A percentile compares a stretch with the other conserved stretches of the same genome.
These are phyloP conservation scores for Diplogasteroides magnus DNA, from an alignment of 1,140 invertebrate species.

Conservation along the genomic window DNA sequence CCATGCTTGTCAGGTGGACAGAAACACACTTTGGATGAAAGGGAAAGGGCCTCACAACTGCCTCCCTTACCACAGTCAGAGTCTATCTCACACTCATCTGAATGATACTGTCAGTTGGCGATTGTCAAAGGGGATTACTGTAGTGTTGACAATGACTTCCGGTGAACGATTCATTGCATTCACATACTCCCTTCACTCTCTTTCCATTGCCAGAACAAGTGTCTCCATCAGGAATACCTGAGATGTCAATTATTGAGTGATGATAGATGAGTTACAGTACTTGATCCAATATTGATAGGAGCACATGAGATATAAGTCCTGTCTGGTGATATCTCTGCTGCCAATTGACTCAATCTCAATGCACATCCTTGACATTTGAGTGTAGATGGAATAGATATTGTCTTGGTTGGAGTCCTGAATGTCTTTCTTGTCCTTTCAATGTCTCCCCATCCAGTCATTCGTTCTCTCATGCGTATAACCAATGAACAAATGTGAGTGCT, in stretches of 20 bases:
- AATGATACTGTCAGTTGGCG: neutral
- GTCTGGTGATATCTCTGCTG: slow-evolving; percentile 74
- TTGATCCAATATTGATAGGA: slow-evolving; percentile 74
- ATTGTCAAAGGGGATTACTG: neutral
- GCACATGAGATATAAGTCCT: slow-evolving; percentile 91
- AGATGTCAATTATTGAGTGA: slow-evolving; percentile 11
- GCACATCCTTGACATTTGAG: slow-evolving; percentile 83
- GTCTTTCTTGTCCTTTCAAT: slow-evolving; percentile 10
- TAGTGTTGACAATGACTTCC: slow-evolving; percentile 24
- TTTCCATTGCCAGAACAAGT: slow-evolving; percentile 32
- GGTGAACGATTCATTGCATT: slow-evolving; percentile 24
- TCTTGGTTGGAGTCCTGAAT: slow-evolving; percentile 72
- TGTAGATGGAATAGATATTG: slow-evolving; percentile 72
- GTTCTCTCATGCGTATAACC: neutral
- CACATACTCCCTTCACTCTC: slow-evolving; percentile 28
- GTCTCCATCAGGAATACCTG: slow-evolving; percentile 24
- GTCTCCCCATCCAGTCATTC: neutral
- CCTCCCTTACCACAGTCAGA: slow-evolving; percentile 33
- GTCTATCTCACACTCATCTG: slow-evolving; percentile 32
- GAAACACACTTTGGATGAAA: slow-evolving; percentile 23
- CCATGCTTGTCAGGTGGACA: slow-evolving; percentile 31
- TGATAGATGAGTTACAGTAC: slow-evolving; percentile 21
- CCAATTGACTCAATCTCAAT: slow-evolving; percentile 76
- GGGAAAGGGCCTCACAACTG: slow-evolving; percentile 21
- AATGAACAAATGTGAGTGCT: slow-evolving; percentile 50